A percentile compares a stretch with the other conserved stretches of the same genome.
phyloP scores from a whole-genome alignment of 2,888 invertebrate species.

The Plagodis pulveraria region DNA sequence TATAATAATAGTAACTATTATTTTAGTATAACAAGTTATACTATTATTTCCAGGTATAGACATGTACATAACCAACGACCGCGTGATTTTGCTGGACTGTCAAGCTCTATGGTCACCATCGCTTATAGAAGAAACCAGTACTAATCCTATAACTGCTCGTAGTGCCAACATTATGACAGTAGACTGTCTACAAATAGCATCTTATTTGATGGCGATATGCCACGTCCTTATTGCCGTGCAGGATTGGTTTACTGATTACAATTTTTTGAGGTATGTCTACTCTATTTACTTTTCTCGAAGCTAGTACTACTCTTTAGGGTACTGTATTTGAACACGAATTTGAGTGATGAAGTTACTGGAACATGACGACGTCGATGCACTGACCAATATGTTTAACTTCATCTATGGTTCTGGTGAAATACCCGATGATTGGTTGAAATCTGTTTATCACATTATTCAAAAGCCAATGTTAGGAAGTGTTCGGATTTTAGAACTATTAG shows the following conservation, averaged over 20 bases:
- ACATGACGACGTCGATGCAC: no score
- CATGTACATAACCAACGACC: constrained; percentile 89
- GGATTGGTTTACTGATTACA: constrained; percentile 95
- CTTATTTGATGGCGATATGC: constrained; percentile 95
- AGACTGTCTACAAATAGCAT: constrained; percentile 91
- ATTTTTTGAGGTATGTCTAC: constrained; percentile 87
- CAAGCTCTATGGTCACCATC: constrained; percentile 93
- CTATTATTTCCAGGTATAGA: constrained; percentile 85
- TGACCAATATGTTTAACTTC: no score
- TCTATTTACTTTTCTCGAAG: neutral
- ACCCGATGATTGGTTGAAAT: no score
- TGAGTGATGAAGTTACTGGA: no score
- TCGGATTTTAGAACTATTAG: no score
- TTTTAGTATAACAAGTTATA: no score
- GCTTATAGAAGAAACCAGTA: constrained; percentile 85
- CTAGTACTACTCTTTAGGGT: neutral
- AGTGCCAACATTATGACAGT: constrained; percentile 85
- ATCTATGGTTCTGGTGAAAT: no score
- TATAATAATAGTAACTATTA: neutral
- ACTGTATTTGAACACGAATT: no score
- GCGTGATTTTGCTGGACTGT: constrained; percentile 94
- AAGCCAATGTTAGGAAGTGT: no score
- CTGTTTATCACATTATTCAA: no score
- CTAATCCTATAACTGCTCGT: constrained; percentile 78
- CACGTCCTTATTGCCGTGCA: constrained; percentile 95